Base-by-base conservation (phyloP, 2,797 vertebrate genomes). In the Potorous gilbertii region DNA sequence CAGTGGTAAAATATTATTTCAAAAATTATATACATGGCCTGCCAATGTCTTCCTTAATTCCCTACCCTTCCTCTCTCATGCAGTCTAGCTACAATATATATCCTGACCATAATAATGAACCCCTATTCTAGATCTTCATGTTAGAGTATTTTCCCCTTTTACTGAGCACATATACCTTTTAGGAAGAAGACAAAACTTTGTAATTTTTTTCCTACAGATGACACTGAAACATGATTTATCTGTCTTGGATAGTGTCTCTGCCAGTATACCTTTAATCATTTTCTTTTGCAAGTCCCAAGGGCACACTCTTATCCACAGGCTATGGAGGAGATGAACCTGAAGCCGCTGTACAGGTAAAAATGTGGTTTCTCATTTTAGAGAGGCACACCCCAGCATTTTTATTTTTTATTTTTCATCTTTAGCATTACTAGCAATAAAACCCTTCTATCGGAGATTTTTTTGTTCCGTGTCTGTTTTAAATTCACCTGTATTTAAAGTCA, bases 341-440 rank as follows among this genome's bases (percentile, higher is more conserved):
- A 90, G 54, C 40, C 52, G 55, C 52, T 46, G 90, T 90, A 29
- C 52, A 90, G 90, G 90, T 90, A 90, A 54, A 90, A 90, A 18
- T 55, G 52, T 31, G 90, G 50, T 90, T 55, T 54, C 90, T 90
- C 90, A 54, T 90, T 54, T 54, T 55, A 31, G 28, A 90, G 90
- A 54, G 6, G 52, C 90, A 90, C 31, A 90, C 50, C 54, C 52
- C 5, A 90, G 90, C 18, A 55, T 28, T 90, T 90, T 90, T 90
- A 54, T 90, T 90, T 90, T 90, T 90, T 90, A 90, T 54, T 55
- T 29, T 90, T 54, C 90, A 31, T 55, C 52, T 90, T 90, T 46
- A 90, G 52, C 90, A 90, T 90, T 54, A 90, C 52, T 34, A 90
- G 90, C 90, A 90, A 90, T 54, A 90, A 55, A 90, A 90, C 55